Evolutionary conservation across 2,113 vertebrate genomes (phyloP).

Genomic region (Larimichthys polyactis): DNA sequence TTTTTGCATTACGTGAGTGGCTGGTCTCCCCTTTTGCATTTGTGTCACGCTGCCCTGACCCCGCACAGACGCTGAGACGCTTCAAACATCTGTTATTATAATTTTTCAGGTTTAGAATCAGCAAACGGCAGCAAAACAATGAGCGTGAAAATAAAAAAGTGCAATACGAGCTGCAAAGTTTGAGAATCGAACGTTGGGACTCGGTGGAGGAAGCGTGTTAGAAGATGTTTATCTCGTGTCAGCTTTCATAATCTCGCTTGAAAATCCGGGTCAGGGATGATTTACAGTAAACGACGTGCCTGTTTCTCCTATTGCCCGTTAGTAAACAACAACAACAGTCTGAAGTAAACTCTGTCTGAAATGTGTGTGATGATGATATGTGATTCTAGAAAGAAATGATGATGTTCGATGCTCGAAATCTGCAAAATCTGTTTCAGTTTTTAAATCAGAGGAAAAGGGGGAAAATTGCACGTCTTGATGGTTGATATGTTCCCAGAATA

Average conservation of each 20-base stretch:
- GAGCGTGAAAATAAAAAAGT: not conserved
- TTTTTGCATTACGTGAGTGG: not conserved
- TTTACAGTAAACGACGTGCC: not conserved
- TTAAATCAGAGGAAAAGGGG: too few relatives aligned
- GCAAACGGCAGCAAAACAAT: not conserved
- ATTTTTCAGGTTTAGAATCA: not conserved
- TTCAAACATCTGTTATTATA: not conserved
- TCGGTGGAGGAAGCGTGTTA: too few relatives aligned
- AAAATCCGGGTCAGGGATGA: not conserved
- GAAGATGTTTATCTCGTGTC: too few relatives aligned
- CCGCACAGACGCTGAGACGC: slow-evolving; percentile 3
- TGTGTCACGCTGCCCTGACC: not conserved
- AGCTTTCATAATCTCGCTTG: too few relatives aligned
- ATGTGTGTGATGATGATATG: not conserved
- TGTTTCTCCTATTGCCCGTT: not conserved
- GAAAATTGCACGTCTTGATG: too few relatives aligned
- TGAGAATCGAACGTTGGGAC: too few relatives aligned
- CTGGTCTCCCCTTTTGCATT: not conserved
- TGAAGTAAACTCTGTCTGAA: not conserved
- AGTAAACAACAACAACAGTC: too few relatives aligned
- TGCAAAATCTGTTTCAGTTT: too few relatives aligned
- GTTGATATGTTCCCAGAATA: not conserved
- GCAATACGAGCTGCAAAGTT: too few relatives aligned
- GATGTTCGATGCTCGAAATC: not conserved
- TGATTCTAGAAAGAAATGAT: not conserved